Conservation (phyloP, 2,888 invertebrate species). For the Mythimna impura region DNA sequence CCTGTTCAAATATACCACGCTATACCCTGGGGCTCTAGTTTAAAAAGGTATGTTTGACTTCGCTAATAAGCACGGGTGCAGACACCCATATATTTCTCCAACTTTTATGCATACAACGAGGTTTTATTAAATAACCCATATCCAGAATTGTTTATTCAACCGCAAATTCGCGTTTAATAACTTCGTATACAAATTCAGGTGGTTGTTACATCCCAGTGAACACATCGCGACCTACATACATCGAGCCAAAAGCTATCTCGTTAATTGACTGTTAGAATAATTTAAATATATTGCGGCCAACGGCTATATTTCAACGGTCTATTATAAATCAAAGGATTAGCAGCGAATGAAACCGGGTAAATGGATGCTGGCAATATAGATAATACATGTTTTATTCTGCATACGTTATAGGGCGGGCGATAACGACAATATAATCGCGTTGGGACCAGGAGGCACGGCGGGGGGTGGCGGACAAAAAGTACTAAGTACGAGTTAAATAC, state of each 20-base stretch:
- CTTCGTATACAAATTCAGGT: slow-evolving; percentile 67
- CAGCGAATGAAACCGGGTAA: slow-evolving; percentile 79
- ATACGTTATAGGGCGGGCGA: slow-evolving; percentile 89
- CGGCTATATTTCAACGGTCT: slow-evolving; percentile 85
- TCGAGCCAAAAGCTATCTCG: slow-evolving; percentile 84
- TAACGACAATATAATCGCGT: slow-evolving; percentile 88
- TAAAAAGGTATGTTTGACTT: slow-evolving; percentile 89
- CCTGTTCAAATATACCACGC: slow-evolving; percentile 82
- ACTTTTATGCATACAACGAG: slow-evolving; percentile 74
- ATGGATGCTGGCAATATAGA: slow-evolving; percentile 88
- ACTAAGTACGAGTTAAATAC: slow-evolving; percentile 90
- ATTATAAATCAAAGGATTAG: slow-evolving; percentile 90
- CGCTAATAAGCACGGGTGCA: slow-evolving; percentile 84
- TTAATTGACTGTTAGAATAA: slow-evolving; percentile 89
- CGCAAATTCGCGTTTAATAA: slow-evolving; percentile 68
- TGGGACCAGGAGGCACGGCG: slow-evolving; percentile 73
- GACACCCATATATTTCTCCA: slow-evolving; percentile 66
- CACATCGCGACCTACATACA: slow-evolving; percentile 76
- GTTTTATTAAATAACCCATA: slow-evolving; percentile 66
- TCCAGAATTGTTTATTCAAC: slow-evolving; percentile 67
- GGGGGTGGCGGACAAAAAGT: slow-evolving; percentile 85
- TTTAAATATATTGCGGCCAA: slow-evolving; percentile 88
- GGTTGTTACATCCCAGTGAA: slow-evolving; percentile 71
- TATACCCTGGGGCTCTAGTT: slow-evolving; percentile 79
- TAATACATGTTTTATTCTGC: slow-evolving; percentile 88